Conservation (phyloP, 1,140 invertebrate genomes). For the Ceratosolen fusciceps region DNA sequence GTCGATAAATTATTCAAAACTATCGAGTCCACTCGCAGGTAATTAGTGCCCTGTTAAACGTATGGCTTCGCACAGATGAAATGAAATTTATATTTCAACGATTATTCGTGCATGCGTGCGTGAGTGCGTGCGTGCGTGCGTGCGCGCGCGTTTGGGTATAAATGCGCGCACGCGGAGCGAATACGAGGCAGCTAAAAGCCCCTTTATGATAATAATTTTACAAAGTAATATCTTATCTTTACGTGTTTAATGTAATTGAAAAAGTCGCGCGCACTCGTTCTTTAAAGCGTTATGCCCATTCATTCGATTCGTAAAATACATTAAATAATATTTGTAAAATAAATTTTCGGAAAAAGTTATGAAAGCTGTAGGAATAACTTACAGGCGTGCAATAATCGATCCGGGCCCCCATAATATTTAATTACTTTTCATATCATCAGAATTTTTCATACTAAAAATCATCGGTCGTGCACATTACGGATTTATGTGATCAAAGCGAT, state of each 20-base stretch:
- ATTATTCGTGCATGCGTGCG: too few relatives aligned
- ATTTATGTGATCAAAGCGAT: too few relatives aligned
- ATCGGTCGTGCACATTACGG: too few relatives aligned
- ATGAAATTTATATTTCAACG: conserved; percentile 30
- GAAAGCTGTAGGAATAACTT: too few relatives aligned
- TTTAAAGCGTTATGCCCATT: conserved; percentile 20
- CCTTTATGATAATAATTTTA: conserved; percentile 19
- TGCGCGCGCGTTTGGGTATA: too few relatives aligned
- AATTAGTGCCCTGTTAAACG: conserved; percentile 46
- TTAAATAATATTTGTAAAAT: conserved; percentile 15
- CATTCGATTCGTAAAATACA: conserved; percentile 14
- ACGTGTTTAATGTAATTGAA: conserved; percentile 32
- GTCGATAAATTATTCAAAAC: conserved; percentile 45
- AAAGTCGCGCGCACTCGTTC: background rate
- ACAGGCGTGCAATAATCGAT: too few relatives aligned
- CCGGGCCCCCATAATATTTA: too few relatives aligned
- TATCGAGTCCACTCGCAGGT: conserved; percentile 24
- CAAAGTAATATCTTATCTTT: conserved; percentile 28
- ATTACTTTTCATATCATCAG: too few relatives aligned
- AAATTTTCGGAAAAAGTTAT: background rate
- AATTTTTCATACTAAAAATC: too few relatives aligned
- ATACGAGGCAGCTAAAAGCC: conserved; percentile 2
- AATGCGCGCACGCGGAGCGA: background rate
- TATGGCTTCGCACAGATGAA: conserved; percentile 21
- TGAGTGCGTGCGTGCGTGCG: background rate